Conservation (phyloP, 2,113 vertebrate species). For the Alethe castanea region DNA sequence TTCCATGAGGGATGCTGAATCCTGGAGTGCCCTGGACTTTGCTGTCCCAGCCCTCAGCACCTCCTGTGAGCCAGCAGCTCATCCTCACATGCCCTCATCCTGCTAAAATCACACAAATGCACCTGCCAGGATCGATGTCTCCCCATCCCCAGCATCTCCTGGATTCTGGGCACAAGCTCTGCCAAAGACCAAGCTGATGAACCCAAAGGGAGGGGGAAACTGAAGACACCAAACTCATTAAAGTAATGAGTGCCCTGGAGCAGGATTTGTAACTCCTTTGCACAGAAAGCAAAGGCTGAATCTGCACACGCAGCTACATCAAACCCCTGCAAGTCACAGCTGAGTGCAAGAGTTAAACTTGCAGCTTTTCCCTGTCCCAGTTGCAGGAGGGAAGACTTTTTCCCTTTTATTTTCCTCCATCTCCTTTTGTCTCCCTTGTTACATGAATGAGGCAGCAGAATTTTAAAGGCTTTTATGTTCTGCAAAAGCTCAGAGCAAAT, state of each 20-base stretch:
- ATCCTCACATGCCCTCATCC: not conserved
- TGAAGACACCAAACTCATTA: not conserved
- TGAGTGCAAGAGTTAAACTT: not conserved
- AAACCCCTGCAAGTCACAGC: not conserved
- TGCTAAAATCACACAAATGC: not conserved
- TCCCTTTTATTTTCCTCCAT: not conserved
- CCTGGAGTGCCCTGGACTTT: accelerated
- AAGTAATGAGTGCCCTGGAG: not conserved
- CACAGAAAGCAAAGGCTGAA: not conserved
- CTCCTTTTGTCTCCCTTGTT: not conserved
- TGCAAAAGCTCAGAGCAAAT: not conserved
- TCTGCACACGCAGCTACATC: accelerated
- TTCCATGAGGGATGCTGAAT: not conserved
- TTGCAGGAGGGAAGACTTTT: not conserved
- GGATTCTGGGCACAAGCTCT: not conserved
- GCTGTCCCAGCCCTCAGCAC: not conserved
- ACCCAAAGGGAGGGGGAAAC: not conserved
- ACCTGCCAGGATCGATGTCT: not conserved
- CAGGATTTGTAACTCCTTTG: not conserved
- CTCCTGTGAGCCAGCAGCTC: not conserved
- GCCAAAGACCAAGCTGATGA: not conserved
- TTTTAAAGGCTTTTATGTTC: not conserved
- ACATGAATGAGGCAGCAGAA: conserved; percentile 24
- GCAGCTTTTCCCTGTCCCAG: not conserved
- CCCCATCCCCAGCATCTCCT: not conserved